Conservation (phyloP, 2,113 vertebrate genomes). For the Phycodurus eques region DNA sequence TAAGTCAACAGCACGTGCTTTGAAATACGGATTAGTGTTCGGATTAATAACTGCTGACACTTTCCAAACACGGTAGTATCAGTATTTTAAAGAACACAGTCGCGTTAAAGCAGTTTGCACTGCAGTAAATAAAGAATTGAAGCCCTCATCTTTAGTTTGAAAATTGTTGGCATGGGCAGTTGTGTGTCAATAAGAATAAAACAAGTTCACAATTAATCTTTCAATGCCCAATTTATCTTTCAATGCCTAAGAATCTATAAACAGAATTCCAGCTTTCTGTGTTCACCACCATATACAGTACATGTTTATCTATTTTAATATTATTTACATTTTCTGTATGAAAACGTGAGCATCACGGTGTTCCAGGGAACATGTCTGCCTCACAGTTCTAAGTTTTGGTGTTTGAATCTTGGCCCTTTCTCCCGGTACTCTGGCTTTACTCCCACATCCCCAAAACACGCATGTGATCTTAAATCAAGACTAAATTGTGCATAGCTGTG, state of each 20-base stretch:
- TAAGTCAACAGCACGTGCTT: not conserved
- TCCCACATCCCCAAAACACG: no score
- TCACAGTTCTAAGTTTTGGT: no score
- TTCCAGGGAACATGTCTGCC: no score
- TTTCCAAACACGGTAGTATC: not conserved
- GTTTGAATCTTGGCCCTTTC: no score
- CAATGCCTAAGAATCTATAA: not conserved
- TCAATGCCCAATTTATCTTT: not conserved
- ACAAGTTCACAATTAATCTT: not conserved
- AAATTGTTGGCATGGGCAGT: not conserved
- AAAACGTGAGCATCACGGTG: no score
- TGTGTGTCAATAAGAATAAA: not conserved
- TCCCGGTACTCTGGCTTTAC: no score
- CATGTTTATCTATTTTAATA: no score
- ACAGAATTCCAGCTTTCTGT: no score
- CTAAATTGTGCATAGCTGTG: not conserved
- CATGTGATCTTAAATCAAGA: no score
- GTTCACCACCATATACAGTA: no score
- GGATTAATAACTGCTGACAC: constrained; percentile 4
- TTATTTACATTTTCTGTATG: no score
- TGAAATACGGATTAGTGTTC: not conserved
- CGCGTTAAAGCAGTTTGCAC: not conserved
- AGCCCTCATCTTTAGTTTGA: not conserved
- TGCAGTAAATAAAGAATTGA: not conserved
- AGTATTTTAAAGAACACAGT: not conserved